Evolutionary conservation across 1,140 invertebrate genomes (phyloP).

Genomic region (Nautilus pompilius): DNA sequence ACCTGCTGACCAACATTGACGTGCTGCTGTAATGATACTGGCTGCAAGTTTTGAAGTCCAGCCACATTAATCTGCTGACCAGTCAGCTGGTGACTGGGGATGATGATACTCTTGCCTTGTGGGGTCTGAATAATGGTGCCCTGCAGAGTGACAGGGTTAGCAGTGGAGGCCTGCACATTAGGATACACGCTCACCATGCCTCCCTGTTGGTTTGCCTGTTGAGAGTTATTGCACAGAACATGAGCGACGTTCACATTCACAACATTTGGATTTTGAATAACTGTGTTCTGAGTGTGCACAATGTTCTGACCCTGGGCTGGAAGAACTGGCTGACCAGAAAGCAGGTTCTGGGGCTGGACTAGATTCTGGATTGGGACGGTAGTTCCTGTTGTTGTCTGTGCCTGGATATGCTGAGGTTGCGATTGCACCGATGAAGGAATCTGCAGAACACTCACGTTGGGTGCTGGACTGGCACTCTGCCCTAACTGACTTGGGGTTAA

Average conservation of each 20-base stretch:
- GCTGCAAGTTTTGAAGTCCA: constrained; percentile 22
- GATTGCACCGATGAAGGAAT: constrained; percentile 3
- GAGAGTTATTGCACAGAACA: constrained; percentile 31
- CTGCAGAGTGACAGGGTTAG: constrained; percentile 10
- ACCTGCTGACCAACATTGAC: constrained; percentile 12
- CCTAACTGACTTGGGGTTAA: no score
- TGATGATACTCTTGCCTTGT: constrained; percentile 36
- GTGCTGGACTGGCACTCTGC: background rate
- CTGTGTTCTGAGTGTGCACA: constrained; percentile 42
- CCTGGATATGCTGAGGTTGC: background rate
- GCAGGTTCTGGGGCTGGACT: constrained; percentile 15
- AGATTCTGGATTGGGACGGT: constrained; percentile 5
- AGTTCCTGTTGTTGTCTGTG: background rate
- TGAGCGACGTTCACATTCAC: constrained; percentile 44
- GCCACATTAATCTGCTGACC: constrained; percentile 24
- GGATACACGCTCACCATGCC: constrained; percentile 12
- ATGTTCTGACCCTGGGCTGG: constrained; percentile 17
- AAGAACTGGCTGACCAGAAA: constrained; percentile 16
- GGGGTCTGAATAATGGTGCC: constrained; percentile 38
- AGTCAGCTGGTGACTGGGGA: constrained; percentile 23
- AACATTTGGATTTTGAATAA: constrained; percentile 45
- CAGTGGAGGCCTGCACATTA: constrained; percentile 19
- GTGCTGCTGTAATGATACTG: constrained; percentile 13
- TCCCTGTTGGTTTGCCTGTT: constrained; percentile 20
- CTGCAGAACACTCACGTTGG: background rate